Percentiles rank a stretch among this genome's conserved stretches.
phyloP scores from a whole-genome alignment of 2,888 invertebrate species.

The Oscheius onirici region DNA sequence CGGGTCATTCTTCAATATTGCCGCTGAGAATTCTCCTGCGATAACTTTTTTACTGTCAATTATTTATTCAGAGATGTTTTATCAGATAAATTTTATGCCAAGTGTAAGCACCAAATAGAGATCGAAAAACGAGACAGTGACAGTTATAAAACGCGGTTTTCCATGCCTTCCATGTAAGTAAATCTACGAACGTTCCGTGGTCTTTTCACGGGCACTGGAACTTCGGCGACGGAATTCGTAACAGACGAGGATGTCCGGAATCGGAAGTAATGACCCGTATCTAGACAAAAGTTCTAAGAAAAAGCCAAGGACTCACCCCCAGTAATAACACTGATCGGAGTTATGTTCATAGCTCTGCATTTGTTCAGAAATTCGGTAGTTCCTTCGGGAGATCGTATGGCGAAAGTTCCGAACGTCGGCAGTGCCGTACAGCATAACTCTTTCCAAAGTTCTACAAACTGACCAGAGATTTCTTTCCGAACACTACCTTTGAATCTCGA shows the following conservation, averaged over 20 bases:
- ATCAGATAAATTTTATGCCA: slow-evolving; percentile 2
- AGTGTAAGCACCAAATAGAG: slow-evolving; percentile 15
- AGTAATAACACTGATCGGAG: slow-evolving; percentile 36
- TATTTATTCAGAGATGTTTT: neutral
- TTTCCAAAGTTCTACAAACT: slow-evolving; percentile 27
- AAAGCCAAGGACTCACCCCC: slow-evolving; percentile 12
- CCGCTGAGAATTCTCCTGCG: neutral
- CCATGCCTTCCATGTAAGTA: slow-evolving; percentile 26
- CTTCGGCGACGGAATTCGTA: neutral
- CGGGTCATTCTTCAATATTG: slow-evolving; percentile 20
- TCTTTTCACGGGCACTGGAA: neutral
- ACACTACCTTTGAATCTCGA: slow-evolving; percentile 5
- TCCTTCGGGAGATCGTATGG: slow-evolving; percentile 24
- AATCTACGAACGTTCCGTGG: slow-evolving; percentile 28
- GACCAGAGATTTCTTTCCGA: neutral
- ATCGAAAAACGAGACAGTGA: neutral
- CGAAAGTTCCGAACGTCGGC: neutral
- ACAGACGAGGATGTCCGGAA: slow-evolving; percentile 26
- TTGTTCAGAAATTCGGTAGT: slow-evolving; percentile 39
- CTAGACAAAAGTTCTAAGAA: neutral
- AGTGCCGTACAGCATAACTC: slow-evolving; percentile 21
- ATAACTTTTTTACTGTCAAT: slow-evolving; percentile 2
- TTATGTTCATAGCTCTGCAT: slow-evolving; percentile 44
- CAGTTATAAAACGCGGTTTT: slow-evolving; percentile 3
- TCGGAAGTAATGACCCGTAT: slow-evolving; percentile 32